Evolutionary conservation across 2,888 invertebrate genomes (phyloP).

Genomic region (Phasia obesa): DNA sequence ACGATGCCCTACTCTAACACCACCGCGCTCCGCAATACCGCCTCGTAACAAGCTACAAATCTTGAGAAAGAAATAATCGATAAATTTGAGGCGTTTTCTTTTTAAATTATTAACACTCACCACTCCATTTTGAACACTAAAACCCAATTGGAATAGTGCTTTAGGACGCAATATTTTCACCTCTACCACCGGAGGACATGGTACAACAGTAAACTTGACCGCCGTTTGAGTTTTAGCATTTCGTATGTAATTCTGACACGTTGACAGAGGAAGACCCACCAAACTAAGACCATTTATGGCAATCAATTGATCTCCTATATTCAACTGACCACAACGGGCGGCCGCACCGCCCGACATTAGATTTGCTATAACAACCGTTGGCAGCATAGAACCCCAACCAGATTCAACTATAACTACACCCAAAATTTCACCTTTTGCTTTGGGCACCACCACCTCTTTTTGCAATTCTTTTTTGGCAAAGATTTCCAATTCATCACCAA

Average conservation of each 20-base stretch:
- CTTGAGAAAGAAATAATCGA: constrained; percentile 83
- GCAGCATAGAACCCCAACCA: constrained; percentile 99
- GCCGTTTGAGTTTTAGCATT: constrained; percentile 99
- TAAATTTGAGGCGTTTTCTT: background rate
- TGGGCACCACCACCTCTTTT: constrained; percentile 99
- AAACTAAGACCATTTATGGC: constrained; percentile 99
- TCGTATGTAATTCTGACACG: constrained; percentile 99
- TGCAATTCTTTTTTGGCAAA: constrained; percentile 99
- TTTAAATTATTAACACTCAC: constrained; percentile 84
- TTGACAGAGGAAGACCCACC: constrained; percentile 98
- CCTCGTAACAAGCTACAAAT: constrained; percentile 99
- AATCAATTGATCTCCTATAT: constrained; percentile 99
- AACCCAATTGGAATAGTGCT: constrained; percentile 99
- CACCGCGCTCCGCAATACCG: constrained; percentile 99
- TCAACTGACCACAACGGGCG: constrained; percentile 98
- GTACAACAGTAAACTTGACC: constrained; percentile 99
- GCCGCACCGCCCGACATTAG: constrained; percentile 98
- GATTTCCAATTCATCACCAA: constrained; percentile 99
- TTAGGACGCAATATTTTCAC: constrained; percentile 99
- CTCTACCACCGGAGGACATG: constrained; percentile 99
- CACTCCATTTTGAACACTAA: constrained; percentile 99
- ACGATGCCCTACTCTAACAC: constrained; percentile 98
- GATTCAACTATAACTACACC: constrained; percentile 99
- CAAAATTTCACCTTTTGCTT: constrained; percentile 98
- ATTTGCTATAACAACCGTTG: constrained; percentile 99